Conservation (phyloP, 2,888 invertebrate species). For the Drosophila quinaria region DNA sequence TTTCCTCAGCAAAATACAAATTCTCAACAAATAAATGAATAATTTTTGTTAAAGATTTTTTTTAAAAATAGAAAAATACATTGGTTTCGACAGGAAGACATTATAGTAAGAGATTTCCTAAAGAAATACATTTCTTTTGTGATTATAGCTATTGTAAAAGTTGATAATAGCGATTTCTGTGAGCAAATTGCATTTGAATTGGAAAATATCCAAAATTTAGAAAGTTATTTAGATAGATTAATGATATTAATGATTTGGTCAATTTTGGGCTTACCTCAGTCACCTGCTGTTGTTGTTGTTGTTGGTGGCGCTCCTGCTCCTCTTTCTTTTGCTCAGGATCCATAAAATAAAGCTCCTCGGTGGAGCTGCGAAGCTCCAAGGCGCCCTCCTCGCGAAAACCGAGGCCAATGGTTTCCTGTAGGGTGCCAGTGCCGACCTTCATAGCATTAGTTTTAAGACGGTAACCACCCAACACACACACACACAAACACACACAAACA, state of each 20-base stretch:
- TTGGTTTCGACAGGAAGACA: too few relatives aligned
- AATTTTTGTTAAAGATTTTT: too few relatives aligned
- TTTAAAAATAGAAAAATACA: too few relatives aligned
- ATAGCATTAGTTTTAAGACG: slow-evolving; percentile 82
- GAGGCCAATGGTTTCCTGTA: slow-evolving; percentile 86
- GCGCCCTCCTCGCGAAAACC: slow-evolving; percentile 92
- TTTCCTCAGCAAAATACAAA: too few relatives aligned
- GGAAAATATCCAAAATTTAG: not conserved
- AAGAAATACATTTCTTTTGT: too few relatives aligned
- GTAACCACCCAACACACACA: slow-evolving; percentile 61
- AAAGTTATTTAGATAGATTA: not conserved
- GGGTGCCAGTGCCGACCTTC: slow-evolving; percentile 87
- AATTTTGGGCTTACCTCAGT: slow-evolving; percentile 28
- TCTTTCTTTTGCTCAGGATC: slow-evolving; percentile 87
- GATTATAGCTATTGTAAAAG: too few relatives aligned
- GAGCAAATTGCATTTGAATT: not conserved
- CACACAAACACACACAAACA: slow-evolving; percentile 36
- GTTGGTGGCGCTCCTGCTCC: slow-evolving; percentile 85
- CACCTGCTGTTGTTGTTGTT: slow-evolving; percentile 61
- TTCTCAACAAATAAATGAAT: too few relatives aligned
- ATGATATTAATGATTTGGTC: not conserved
- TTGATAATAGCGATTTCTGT: not conserved
- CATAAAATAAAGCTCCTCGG: slow-evolving; percentile 94
- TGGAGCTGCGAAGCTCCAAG: slow-evolving; percentile 94
- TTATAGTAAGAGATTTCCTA: too few relatives aligned